Evolutionary conservation across 2,113 vertebrate species (phyloP), one percentile per base, ranked within the genome.

Genomic region (Oreochromis spilurus): DNA sequence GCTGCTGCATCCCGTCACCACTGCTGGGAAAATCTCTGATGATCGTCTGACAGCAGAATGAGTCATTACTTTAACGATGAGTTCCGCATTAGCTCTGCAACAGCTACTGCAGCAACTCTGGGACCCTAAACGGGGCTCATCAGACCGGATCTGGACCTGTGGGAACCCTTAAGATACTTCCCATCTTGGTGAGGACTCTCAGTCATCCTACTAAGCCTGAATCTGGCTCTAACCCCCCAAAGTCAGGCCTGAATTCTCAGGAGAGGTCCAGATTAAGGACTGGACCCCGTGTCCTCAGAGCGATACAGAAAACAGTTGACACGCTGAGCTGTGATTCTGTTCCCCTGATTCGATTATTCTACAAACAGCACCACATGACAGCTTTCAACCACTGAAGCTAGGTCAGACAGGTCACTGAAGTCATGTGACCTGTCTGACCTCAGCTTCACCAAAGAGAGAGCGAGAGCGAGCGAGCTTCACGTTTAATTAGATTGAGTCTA

Each of bases 401-500:
- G 24, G 24, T 24, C 24, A 24, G 24, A 24, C 24, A 24, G 24
- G 24, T 24, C 24, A 24, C 24, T 24, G 24, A 24, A 24, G 19
- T 29, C 83, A 82, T 82, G 83, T 85, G 87, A 86, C 52, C 84
- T 2, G 80, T 11, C 34, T 58, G 78, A 81, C 79, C 50, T 38
- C 7, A 58, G 43, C 48, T 16, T 78, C 45, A 2, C 75, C 62
- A 77, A 45, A 50, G 53, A 54, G 72, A 36, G 26, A 16, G 24
- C 3, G 6, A 2, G 70, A 43, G 31, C 1, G 14, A 26, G 31
- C 31, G 4, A 31, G 65, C 21, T 6, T 29, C 48, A 54, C 24
- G 10, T 83, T 9, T 77, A 86, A 89, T 87, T 78, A 67, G 62
- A 87, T 65, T 50, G n/a, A 57, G 48, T 65, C 24, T 87, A 79